A percentile compares a stretch with the other conserved stretches of the same genome.
Conservation (phyloP, 2,797 vertebrate species). For the Smutsia temminckii region DNA sequence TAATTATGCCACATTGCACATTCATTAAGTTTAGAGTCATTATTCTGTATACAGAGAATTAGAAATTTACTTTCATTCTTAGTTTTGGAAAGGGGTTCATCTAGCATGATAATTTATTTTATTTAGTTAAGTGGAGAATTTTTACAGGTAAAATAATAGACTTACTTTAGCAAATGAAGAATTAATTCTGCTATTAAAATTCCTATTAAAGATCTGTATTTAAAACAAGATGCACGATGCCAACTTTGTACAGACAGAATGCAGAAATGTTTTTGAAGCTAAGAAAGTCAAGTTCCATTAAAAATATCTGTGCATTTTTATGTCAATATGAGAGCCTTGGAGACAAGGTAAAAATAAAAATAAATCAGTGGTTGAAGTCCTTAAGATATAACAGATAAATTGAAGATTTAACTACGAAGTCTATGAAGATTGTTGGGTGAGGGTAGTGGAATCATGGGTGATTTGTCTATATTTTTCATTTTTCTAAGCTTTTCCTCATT, state of each 20-base stretch:
- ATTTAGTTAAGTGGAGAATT: conserved; percentile 45
- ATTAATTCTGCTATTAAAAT: conserved; percentile 24
- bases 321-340: not conserved
- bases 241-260: conserved; percentile 20
- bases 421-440: not conserved
- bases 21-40: conserved; percentile 39
- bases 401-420: not conserved
- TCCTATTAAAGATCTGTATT: not conserved
- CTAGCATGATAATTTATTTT: conserved; percentile 16
- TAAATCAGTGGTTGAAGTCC: not conserved
- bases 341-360: not conserved
- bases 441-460: not conserved
- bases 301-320: not conserved
- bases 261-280: not conserved
- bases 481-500: not conserved
- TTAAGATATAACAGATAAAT: conserved; percentile 32
- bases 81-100: conserved; percentile 39
- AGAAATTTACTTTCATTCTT: conserved; percentile 62
- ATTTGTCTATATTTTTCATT: not conserved
- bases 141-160: conserved; percentile 52
- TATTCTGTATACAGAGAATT: conserved; percentile 44
- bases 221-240: not conserved
- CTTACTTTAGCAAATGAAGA: conserved; percentile 41
- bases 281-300: not conserved
- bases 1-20: conserved; percentile 6